A percentile compares a stretch with the other conserved stretches of the same genome.
Conservation (phyloP, 2,888 invertebrate genomes). For the Empis livida region DNA sequence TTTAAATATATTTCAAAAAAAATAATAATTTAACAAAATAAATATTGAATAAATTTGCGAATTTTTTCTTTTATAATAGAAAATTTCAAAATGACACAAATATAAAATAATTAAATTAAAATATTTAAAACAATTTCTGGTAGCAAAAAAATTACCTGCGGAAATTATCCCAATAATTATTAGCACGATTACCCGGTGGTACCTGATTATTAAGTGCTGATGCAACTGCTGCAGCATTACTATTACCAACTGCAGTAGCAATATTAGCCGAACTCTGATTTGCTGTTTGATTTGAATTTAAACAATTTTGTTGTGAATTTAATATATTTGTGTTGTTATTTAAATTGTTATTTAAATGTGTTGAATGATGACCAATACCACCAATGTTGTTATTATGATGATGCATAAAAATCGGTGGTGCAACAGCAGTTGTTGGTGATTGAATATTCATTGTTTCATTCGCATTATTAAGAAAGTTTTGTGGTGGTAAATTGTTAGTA, state of each 20-base stretch:
- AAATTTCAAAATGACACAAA: too few species aligned
- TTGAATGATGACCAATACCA: slow-evolving; percentile 16
- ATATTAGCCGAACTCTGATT: slow-evolving; percentile 24
- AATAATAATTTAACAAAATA: too few species aligned
- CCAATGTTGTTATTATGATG: slow-evolving; percentile 33
- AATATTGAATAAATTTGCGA: too few species aligned
- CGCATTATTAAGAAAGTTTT: slow-evolving; percentile 10
- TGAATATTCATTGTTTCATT: slow-evolving; percentile 17
- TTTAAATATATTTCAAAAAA: too few species aligned
- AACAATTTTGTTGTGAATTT: slow-evolving; percentile 10
- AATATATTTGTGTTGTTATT: slow-evolving; percentile 12
- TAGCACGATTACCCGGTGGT: slow-evolving; percentile 78
- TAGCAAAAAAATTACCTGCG: slow-evolving; percentile 54
- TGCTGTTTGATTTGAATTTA: slow-evolving; percentile 19
- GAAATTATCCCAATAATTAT: slow-evolving; percentile 92
- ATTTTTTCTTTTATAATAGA: too few species aligned
- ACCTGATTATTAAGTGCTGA: slow-evolving; percentile 72
- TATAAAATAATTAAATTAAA: too few species aligned
- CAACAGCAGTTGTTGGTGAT: slow-evolving; percentile 12
- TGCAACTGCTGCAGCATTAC: slow-evolving; percentile 6
- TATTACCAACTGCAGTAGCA: slow-evolving; percentile 17
- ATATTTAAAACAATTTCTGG: neutral
- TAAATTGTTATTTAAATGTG: slow-evolving; percentile 18
- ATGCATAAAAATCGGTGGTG: slow-evolving; percentile 33
- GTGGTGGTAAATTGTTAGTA: slow-evolving; percentile 1